phyloP scores from a whole-genome alignment of 1,140 invertebrate genomes.

The Listronotus oregonensis region DNA sequence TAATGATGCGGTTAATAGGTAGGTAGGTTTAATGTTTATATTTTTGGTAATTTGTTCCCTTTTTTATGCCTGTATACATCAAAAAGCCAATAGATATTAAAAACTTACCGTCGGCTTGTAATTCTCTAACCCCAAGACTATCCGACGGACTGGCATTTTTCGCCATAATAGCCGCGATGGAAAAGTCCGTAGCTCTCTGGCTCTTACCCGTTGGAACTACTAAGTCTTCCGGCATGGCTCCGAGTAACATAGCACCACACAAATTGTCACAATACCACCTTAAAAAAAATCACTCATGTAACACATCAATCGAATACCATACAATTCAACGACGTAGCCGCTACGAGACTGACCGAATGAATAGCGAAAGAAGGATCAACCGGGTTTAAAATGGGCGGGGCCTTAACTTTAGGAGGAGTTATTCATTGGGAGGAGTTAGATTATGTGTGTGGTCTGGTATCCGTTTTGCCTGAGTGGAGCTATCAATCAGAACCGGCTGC shows the following conservation, averaged over 20 bases:
- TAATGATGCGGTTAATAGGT: too few species aligned
- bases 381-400: conserved; percentile 16
- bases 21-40: too few species aligned
- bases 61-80: too few species aligned
- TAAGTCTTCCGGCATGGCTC: conserved; percentile 53
- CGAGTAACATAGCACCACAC: conserved; percentile 52
- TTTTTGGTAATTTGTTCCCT: too few species aligned
- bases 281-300: conserved; percentile 23
- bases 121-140: conserved; percentile 24
- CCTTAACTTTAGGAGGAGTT: conserved; percentile 23
- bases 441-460: conserved; percentile 52
- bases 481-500: conserved; percentile 54
- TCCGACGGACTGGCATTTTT: conserved; percentile 61
- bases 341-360: conserved; percentile 42
- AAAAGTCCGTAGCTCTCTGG: conserved; percentile 84
- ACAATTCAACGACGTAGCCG: conserved; percentile 37
- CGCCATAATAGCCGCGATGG: conserved; percentile 91
- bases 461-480: conserved; percentile 53
- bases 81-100: too few species aligned
- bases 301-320: conserved; percentile 24
- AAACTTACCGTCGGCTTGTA: conserved; percentile 42
- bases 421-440: conserved; percentile 24
- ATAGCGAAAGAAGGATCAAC: conserved; percentile 15
- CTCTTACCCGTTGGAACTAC: conserved; percentile 50
- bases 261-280: conserved; percentile 33